Percentiles rank a stretch among this genome's conserved stretches.
These are phyloP conservation scores for Simalia tracyae DNA, from an alignment of 2,797 vertebrate species.

Conservation along the genomic window DNA sequence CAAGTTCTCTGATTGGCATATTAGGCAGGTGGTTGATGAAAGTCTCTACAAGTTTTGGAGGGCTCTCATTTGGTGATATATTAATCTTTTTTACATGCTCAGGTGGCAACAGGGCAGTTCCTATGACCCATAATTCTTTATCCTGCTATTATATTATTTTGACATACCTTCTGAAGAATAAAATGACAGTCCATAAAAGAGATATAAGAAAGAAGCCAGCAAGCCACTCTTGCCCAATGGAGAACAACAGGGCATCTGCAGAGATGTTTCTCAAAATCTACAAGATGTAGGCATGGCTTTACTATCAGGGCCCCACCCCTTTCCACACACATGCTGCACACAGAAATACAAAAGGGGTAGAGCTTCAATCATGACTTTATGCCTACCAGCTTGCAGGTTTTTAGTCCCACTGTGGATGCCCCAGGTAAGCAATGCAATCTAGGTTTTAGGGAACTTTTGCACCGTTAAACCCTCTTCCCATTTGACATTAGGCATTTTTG, in stretches of 20 bases:
- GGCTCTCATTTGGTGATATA: background rate
- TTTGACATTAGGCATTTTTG: no score
- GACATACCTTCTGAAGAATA: background rate
- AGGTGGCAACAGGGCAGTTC: background rate
- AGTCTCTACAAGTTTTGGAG: background rate
- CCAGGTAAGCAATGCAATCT: no score
- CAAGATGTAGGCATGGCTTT: background rate
- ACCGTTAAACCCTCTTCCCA: no score
- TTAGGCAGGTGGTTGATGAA: background rate
- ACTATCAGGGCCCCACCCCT: background rate
- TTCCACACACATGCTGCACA: background rate
- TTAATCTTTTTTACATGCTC: background rate
- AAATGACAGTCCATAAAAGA: background rate
- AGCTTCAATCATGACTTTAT: background rate
- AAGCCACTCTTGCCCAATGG: background rate
- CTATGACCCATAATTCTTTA: background rate
- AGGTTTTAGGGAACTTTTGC: no score
- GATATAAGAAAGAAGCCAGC: background rate
- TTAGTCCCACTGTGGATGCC: no score
- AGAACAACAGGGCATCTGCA: background rate
- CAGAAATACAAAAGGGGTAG: background rate
- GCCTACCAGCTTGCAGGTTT: background rate
- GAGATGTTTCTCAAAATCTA: background rate
- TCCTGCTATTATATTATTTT: background rate
- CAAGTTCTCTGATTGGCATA: background rate